These are phyloP conservation scores for Drosophila anceps DNA, from an alignment of 2,888 invertebrate genomes.

Conservation along the genomic window DNA sequence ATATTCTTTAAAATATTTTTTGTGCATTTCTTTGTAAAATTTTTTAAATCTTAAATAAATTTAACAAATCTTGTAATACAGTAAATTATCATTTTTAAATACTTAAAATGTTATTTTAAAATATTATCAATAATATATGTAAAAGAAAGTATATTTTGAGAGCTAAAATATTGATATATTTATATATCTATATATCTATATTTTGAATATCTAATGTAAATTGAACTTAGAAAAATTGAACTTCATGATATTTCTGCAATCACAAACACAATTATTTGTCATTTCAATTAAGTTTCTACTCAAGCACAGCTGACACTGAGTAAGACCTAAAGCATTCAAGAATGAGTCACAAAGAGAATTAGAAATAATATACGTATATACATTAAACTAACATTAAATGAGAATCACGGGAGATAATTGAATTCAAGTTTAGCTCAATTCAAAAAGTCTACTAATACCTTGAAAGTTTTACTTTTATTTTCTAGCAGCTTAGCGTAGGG, in stretches of 20 bases:
- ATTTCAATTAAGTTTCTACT: background rate
- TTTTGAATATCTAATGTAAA: background rate
- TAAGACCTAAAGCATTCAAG: background rate
- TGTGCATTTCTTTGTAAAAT: too few species aligned
- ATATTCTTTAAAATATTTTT: too few species aligned
- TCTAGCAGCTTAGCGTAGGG: constrained; percentile 10
- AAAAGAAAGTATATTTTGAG: too few species aligned
- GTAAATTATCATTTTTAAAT: too few species aligned
- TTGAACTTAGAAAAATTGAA: background rate
- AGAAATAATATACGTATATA: background rate
- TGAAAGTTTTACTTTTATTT: background rate
- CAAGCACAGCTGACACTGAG: background rate
- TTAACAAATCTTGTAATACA: too few species aligned
- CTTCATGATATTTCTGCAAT: background rate
- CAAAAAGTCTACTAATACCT: background rate
- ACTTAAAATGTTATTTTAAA: too few species aligned
- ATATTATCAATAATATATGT: too few species aligned
- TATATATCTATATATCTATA: too few species aligned
- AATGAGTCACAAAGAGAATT: background rate
- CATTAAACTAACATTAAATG: background rate
- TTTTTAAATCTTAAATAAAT: too few species aligned
- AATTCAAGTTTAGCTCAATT: background rate
- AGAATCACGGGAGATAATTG: background rate
- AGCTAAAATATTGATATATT: too few species aligned
- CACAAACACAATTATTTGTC: background rate